phyloP scores from a whole-genome alignment of 2,888 invertebrate genomes.

The Trachelus iudaicus region DNA sequence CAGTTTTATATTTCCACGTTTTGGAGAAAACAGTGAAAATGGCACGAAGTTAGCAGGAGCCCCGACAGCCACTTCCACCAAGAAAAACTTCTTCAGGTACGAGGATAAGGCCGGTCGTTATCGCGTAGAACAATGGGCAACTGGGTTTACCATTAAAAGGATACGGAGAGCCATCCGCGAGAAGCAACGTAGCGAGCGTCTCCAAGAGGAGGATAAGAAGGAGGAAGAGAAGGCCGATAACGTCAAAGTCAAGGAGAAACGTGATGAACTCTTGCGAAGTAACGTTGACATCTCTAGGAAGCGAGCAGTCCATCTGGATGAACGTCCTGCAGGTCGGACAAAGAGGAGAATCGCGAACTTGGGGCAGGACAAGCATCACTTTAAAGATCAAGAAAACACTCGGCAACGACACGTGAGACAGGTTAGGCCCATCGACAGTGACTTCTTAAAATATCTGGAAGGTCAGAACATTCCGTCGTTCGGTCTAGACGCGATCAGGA shows the following conservation, averaged over 20 bases:
- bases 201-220: background rate
- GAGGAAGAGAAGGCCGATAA: background rate
- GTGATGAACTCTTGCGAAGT: background rate
- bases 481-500: constrained; percentile 54
- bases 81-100: constrained; percentile 44
- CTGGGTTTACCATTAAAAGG: constrained; percentile 44
- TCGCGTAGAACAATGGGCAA: constrained; percentile 50
- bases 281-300: background rate
- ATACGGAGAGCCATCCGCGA: constrained; percentile 15
- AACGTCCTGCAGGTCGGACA: background rate
- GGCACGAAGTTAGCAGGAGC: background rate
- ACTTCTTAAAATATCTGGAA: constrained; percentile 45
- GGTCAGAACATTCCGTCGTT: constrained; percentile 40
- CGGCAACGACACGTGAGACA: constrained; percentile 40
- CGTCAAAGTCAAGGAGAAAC: background rate
- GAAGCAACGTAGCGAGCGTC: background rate
- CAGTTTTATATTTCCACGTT: constrained; percentile 36
- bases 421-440: constrained; percentile 43
- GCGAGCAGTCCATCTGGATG: background rate
- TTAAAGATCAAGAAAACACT: constrained; percentile 34
- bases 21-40: constrained; percentile 20
- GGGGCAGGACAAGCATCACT: constrained; percentile 21
- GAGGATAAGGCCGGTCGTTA: constrained; percentile 41
- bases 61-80: background rate
- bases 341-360: background rate